A percentile compares a stretch with the other conserved stretches of the same genome.
phyloP scores from a whole-genome alignment of 1,140 invertebrate genomes.

The Diabrotica virgifera region DNA sequence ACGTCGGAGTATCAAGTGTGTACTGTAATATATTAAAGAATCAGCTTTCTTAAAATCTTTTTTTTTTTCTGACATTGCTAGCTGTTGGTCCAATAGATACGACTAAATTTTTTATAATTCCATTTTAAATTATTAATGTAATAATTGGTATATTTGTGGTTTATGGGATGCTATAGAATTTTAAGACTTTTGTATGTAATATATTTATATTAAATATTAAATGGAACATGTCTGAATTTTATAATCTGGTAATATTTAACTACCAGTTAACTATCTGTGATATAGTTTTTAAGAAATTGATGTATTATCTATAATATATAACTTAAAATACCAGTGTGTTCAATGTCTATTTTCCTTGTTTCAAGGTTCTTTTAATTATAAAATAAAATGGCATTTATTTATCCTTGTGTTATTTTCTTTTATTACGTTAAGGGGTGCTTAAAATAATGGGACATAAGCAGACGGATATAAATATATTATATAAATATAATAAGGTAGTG shows the following conservation, averaged over 20 bases:
- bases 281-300: slow-evolving; percentile 1
- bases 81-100: too few species aligned
- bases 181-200: background rate
- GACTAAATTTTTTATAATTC: background rate
- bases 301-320: slow-evolving; percentile 1
- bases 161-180: background rate
- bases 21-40: too few species aligned
- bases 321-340: background rate
- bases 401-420: too few species aligned
- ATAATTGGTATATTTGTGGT: background rate
- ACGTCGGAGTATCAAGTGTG: too few species aligned
- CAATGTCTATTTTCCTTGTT: slow-evolving; percentile 1
- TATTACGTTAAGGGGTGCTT: too few species aligned
- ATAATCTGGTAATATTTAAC: background rate
- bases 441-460: too few species aligned
- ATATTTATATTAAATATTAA: background rate
- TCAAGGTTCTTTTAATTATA: background rate
- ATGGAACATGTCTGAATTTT: background rate
- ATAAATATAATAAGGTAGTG: too few species aligned
- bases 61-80: too few species aligned
- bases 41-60: too few species aligned
- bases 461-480: too few species aligned
- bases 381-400: background rate
- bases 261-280: background rate
- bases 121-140: background rate